Conservation (phyloP, 2,113 vertebrate genomes). For the Cnemophilus loriae region DNA sequence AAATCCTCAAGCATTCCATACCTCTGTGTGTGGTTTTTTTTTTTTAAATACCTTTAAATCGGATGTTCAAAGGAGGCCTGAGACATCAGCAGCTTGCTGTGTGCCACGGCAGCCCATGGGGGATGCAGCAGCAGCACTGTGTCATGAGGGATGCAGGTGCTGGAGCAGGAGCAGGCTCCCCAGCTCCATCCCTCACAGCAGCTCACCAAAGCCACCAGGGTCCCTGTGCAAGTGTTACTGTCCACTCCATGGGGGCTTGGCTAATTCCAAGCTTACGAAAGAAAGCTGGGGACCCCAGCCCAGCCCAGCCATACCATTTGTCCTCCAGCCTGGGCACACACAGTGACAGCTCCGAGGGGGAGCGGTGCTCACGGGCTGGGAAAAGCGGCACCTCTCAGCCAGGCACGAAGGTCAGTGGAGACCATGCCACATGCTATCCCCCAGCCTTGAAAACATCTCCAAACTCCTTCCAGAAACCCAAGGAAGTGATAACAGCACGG, state of each 20-base stretch:
- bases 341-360: fast-evolving
- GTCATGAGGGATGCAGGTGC: not conserved
- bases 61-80: not conserved
- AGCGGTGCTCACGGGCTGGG: fast-evolving
- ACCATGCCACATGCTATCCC: fast-evolving
- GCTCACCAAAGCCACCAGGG: not conserved
- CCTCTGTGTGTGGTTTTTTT: fast-evolving
- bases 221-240: not conserved
- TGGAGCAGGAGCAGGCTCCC: not conserved
- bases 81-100: not conserved
- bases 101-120: not conserved
- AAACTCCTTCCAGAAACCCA: not conserved
- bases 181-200: not conserved
- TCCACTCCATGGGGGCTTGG: not conserved
- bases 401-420: fast-evolving
- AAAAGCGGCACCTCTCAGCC: not conserved
- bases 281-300: not conserved
- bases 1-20: not conserved
- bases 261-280: not conserved
- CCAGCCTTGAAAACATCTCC: not conserved
- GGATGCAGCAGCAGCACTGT: not conserved
- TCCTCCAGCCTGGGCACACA: fast-evolving
- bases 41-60: not conserved
- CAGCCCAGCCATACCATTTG: not conserved
- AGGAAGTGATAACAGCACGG: fast-evolving